Percentiles rank a stretch among this genome's conserved stretches.
Conservation (phyloP, 2,888 invertebrate genomes). For the Tortrix viridana region DNA sequence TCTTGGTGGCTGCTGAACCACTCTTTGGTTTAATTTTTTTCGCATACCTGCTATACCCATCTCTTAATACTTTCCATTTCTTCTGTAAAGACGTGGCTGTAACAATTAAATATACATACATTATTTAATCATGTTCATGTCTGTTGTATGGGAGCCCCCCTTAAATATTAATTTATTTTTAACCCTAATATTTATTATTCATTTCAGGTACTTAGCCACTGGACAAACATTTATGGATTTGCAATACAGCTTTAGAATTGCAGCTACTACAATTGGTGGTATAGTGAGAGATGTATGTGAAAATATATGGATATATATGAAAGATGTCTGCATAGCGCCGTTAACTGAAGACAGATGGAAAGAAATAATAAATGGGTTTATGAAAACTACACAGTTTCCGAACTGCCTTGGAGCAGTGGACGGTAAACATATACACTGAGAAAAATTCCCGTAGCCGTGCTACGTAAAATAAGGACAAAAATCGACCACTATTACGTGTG, state of each 20-base stretch:
- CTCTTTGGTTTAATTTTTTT: conserved; percentile 15
- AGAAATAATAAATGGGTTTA: conserved; percentile 26
- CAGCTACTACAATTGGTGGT: conserved; percentile 31
- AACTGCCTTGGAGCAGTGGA: conserved; percentile 44
- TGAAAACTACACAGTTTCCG: conserved; percentile 37
- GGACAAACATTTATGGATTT: conserved; percentile 41
- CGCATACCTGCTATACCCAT: conserved; percentile 13
- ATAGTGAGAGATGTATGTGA: conserved; percentile 36
- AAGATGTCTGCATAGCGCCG: conserved; percentile 39
- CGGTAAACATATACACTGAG: conserved; percentile 46
- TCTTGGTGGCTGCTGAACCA: conserved; percentile 16
- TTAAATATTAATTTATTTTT: conserved; percentile 1
- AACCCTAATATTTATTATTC: conserved; percentile 11
- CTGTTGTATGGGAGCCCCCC: too few relatives aligned
- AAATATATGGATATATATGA: conserved; percentile 41
- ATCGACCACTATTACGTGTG: too few relatives aligned
- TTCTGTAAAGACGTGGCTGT: conserved; percentile 12
- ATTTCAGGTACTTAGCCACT: conserved; percentile 27
- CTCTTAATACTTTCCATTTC: conserved; percentile 23
- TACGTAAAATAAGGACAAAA: too few relatives aligned
- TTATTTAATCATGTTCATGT: not conserved
- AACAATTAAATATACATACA: conserved; percentile 9
- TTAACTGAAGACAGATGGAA: conserved; percentile 32
- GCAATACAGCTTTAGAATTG: conserved; percentile 40
- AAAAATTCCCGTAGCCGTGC: too few relatives aligned